Evolutionary conservation across 2,797 vertebrate species (phyloP).

Genomic region (Coregonus ussuriensis): DNA sequence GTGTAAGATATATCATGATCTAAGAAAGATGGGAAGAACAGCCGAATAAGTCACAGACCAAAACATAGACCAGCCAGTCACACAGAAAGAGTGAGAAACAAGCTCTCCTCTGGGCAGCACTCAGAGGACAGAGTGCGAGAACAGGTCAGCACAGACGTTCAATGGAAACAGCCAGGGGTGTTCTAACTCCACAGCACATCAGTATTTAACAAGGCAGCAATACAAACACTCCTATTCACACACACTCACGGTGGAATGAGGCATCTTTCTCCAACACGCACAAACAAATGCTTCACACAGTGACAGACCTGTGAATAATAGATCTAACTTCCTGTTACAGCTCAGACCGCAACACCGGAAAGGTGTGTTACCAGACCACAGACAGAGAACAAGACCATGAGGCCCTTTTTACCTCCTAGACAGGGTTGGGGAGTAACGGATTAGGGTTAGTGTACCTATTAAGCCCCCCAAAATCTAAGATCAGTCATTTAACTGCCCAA

Average conservation of each 20-base stretch:
- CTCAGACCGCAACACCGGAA: conserved; percentile 55
- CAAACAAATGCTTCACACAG: conserved; percentile 14
- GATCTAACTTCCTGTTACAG: conserved; percentile 72
- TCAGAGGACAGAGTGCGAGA: conserved; percentile 33
- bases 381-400: background rate
- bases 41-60: conserved; percentile 43
- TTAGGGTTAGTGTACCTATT: too few species aligned
- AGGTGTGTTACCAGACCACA: conserved; percentile 45
- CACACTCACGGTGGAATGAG: conserved; percentile 20
- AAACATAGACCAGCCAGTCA: conserved; percentile 42
- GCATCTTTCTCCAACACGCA: conserved; percentile 22
- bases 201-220: background rate
- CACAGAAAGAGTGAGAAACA: conserved; percentile 50
- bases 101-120: background rate
- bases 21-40: conserved; percentile 61
- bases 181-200: background rate
- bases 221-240: conserved; percentile 11
- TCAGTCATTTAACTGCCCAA: too few species aligned
- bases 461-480: too few species aligned
- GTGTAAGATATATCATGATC: conserved; percentile 15
- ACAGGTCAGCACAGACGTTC: too few species aligned
- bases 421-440: conserved; percentile 36
- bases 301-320: conserved; percentile 63
- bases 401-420: conserved; percentile 21
- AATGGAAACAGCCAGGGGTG: background rate